Percentiles rank a stretch among this genome's conserved stretches.
These are phyloP conservation scores for Limnephilus auricula DNA, from an alignment of 2,888 invertebrate species.

Conservation along the genomic window DNA sequence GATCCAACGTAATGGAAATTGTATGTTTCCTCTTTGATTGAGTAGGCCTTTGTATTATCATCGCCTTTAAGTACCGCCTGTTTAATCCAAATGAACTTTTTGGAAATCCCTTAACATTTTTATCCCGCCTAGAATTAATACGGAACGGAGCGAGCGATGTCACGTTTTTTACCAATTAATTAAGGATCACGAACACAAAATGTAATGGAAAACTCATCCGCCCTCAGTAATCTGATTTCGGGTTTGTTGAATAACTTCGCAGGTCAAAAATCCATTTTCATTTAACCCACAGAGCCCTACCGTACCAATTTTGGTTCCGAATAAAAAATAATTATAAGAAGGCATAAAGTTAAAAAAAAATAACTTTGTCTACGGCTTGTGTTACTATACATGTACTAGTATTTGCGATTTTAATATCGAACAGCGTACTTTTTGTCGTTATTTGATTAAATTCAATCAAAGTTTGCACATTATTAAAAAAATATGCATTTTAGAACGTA, in stretches of 20 bases:
- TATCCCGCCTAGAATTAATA: neutral
- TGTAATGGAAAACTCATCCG: slow-evolving; percentile 38
- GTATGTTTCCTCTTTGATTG: neutral
- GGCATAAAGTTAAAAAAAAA: too few species aligned
- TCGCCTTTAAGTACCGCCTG: neutral
- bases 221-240: slow-evolving; percentile 25
- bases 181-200: slow-evolving; percentile 35
- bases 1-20: neutral
- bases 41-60: neutral
- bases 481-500: too few species aligned
- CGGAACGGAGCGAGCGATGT: slow-evolving; percentile 19
- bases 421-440: too few species aligned
- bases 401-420: too few species aligned
- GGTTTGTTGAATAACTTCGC: slow-evolving; percentile 17
- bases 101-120: slow-evolving; percentile 1
- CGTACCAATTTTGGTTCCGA: too few species aligned
- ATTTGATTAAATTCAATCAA: too few species aligned
- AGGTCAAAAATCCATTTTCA: slow-evolving; percentile 12
- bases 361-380: too few species aligned
- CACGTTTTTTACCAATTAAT: slow-evolving; percentile 42
- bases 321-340: too few species aligned
- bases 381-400: too few species aligned
- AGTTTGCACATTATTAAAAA: too few species aligned
- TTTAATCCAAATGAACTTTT: slow-evolving; percentile 11
- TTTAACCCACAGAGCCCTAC: too few species aligned